phyloP scores from a whole-genome alignment of 2,113 vertebrate genomes.

The Podocnemis expansa region DNA sequence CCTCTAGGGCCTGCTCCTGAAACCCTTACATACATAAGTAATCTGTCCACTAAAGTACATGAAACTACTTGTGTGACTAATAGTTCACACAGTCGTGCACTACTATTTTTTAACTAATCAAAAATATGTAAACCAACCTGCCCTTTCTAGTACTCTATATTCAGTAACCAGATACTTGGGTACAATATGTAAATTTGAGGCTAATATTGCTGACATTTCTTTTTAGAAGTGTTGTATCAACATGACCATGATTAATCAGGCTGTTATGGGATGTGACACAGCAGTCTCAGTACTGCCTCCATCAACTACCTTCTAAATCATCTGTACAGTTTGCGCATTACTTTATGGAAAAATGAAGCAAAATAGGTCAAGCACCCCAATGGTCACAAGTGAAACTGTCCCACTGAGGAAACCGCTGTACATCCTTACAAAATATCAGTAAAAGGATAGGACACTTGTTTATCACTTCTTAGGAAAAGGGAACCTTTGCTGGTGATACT shows the following conservation, averaged over 20 bases:
- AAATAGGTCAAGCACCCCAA: not conserved
- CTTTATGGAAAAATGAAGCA: not conserved
- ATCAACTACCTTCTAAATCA: not conserved
- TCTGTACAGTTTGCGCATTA: not conserved
- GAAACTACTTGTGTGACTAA: accelerated
- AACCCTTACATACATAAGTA: accelerated
- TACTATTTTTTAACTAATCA: accelerated
- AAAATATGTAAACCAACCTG: not conserved
- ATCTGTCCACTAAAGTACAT: accelerated
- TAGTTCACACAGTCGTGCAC: accelerated
- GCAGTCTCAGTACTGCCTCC: not conserved
- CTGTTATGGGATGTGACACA: accelerated
- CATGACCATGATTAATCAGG: not conserved
- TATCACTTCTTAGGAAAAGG: not conserved
- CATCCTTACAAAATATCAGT: not conserved
- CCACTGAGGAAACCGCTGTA: not conserved
- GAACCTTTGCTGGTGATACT: not conserved
- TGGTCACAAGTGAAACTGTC: not conserved
- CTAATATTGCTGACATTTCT: not conserved
- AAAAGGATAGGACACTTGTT: not conserved
- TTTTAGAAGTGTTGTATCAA: not conserved
- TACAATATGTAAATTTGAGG: not conserved
- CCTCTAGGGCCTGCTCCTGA: not conserved
- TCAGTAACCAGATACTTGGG: accelerated
- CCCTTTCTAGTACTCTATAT: accelerated